Base-by-base conservation (phyloP, 2,113 vertebrate species). In the Connochaetes taurinus region DNA sequence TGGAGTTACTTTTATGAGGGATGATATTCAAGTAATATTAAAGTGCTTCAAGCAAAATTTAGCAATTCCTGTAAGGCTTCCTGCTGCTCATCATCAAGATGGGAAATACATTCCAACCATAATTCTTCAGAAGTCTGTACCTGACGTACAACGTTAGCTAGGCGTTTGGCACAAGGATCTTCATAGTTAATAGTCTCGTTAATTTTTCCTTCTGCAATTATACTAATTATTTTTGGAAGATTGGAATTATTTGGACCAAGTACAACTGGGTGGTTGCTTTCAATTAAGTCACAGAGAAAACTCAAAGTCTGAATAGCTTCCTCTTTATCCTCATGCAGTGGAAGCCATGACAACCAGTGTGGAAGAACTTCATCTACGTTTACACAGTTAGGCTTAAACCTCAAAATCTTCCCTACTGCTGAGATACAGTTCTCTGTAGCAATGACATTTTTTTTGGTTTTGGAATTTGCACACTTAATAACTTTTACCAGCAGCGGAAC, bases 371-470 rank as follows among this genome's bases (percentile, higher is more conserved):
- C 99, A 58, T 99, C 99, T 80, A 99, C 99, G 60, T 99, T 99
- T 87, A 99, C 98, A 90, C 99, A 99, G 98, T 99, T 99, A 29
- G 99, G 99, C 62, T 99, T 98, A 97, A 99, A 99, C 96, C 99
- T 99, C 99, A 99, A 99, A 96, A 99, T 99, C 97, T 99, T 99
- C 33, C 99, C 99, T 14, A 99, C 99, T 9, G 99, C 99, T 2
- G 99, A 99, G 98, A 99, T 99, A 98, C 99, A 99, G 99, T 99
- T 99, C 97, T 99, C 99, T 50, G 99, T 99, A 84, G 99, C 99
- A 93, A 99, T 99, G 95, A 99, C 98, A 74, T 99, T 99, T 97
- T 99, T 99, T 99, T 99, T 99, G 91, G 98, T 98, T 99, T 99
- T 99, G 36, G 99, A 99, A 92, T 99, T 99, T 40, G 99, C 98